These are phyloP conservation scores for Cotesia glomerata DNA, from an alignment of 1,140 invertebrate genomes.

Conservation along the genomic window DNA sequence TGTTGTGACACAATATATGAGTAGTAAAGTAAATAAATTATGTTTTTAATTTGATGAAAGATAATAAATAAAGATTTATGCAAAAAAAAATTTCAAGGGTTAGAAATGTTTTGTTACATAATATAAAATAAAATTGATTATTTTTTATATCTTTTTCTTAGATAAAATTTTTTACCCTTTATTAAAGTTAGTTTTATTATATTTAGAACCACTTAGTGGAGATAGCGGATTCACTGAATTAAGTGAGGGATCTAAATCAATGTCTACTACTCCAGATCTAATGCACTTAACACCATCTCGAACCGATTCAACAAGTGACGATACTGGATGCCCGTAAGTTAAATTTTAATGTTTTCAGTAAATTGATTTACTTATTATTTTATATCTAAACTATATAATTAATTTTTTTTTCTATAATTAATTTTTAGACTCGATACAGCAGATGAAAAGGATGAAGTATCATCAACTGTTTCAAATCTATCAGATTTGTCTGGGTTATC, in stretches of 20 bases:
- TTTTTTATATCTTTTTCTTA: too few species aligned
- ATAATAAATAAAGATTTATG: too few species aligned
- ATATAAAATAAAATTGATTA: too few species aligned
- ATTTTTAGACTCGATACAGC: conserved; percentile 53
- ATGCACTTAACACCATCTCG: conserved; percentile 50
- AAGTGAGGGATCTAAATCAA: conserved; percentile 54
- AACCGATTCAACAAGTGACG: conserved; percentile 56
- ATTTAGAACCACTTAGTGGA: conserved; percentile 52
- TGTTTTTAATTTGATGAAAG: not conserved
- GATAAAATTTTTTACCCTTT: too few species aligned
- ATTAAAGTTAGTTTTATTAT: not conserved
- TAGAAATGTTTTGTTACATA: too few species aligned
- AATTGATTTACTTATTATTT: conserved; percentile 7
- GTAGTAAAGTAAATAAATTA: conserved; percentile 9
- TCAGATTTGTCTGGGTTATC: conserved; percentile 73
- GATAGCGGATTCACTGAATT: conserved; percentile 57
- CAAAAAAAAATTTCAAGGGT: too few species aligned
- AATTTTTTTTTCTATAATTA: not conserved
- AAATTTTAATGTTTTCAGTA: conserved; percentile 8
- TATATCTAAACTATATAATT: not conserved
- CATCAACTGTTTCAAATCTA: conserved; percentile 72
- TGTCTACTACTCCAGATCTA: conserved; percentile 47
- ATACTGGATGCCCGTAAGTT: conserved; percentile 57
- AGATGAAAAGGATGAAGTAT: conserved; percentile 69
- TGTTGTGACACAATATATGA: not conserved